Conservation (phyloP, 2,113 vertebrate genomes). For the Dendrocopos noguchii region DNA sequence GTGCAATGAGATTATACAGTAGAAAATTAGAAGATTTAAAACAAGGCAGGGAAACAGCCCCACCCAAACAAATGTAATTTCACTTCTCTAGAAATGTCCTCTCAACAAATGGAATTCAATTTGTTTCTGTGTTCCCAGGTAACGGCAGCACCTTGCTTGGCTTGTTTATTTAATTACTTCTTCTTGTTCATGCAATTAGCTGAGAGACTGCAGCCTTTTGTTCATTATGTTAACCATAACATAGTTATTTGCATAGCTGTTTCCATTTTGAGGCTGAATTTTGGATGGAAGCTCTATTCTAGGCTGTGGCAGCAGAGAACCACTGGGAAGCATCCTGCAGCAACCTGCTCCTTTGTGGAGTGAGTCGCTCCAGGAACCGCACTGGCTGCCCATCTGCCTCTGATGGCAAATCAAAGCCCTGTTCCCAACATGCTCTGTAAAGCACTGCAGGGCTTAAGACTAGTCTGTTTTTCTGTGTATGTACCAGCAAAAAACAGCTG, state of each 20-base stretch:
- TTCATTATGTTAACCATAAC: not conserved
- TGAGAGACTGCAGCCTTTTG: slow-evolving; percentile 17
- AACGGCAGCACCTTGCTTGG: slow-evolving; percentile 41
- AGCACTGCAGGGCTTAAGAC: not conserved
- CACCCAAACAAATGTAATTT: slow-evolving; percentile 33
- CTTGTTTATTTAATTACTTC: slow-evolving; percentile 48
- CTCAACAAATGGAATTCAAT: slow-evolving; percentile 28
- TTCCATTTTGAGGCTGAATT: slow-evolving; percentile 12
- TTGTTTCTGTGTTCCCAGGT: slow-evolving; percentile 41
- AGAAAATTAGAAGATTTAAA: not conserved
- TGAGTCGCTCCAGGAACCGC: not conserved
- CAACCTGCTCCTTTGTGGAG: not conserved
- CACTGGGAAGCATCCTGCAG: not conserved
- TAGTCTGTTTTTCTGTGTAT: not conserved
- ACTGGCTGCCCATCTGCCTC: slow-evolving; percentile 25
- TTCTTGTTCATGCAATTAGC: slow-evolving; percentile 41
- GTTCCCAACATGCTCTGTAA: not conserved
- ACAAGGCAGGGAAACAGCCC: not conserved
- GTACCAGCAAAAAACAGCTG: not conserved
- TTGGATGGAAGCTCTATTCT: not conserved
- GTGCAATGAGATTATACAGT: not conserved
- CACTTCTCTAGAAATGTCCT: not conserved
- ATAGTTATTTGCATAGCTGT: slow-evolving; percentile 38
- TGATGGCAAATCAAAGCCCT: not conserved
- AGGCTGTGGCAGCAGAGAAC: not conserved